Evolutionary conservation across 2,797 vertebrate genomes (phyloP), one percentile per base, ranked within the genome.

Genomic region (Pogonophryne albipinna): DNA sequence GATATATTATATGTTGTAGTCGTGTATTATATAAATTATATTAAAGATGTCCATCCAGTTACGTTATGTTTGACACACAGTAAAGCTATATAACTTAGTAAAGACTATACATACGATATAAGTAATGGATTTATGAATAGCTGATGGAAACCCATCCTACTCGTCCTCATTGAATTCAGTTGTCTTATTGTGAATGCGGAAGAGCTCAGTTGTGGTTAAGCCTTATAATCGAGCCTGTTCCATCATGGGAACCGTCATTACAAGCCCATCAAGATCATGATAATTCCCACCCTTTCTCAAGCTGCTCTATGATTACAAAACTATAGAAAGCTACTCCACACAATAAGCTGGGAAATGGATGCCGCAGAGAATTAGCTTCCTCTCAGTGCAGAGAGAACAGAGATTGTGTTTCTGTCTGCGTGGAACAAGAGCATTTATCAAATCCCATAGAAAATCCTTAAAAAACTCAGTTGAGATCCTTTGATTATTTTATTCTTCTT

Each of bases 381-480:
- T 82, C 60, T 74, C 27, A 41, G 20, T 27, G 73, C 68, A 27
- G 58, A 76, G 53, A 82, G 74, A 87, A 81, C 64, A 74, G 61
- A 80, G 58, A 34, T 23, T 23, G 55, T 56, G 67, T 89, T 80
- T 86, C 66, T 78, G 82, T 89, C 71, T 76, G 74, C 14, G 5
- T 57, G 73, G 72, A 90, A 85, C 76, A 79, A 87, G 72, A 75
- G 72, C 83, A 70, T 84, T 90, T 76, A 79, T 80, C 77, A 86
- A 92, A 89, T 87, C 76, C 82, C 69, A 62, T 38, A 67, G 71
- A 89, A 90, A 88, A 85, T 74, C 79, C 74, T 81, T 66, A 70
- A 59, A 80, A 84, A 91, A 88, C 72, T 75, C 31, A 49, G n/a
- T 70, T 71, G 19, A 51, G 61, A 79, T 78, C 61, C 80, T 92